Conservation (phyloP, 2,888 invertebrate species). For the Apamea crenata region DNA sequence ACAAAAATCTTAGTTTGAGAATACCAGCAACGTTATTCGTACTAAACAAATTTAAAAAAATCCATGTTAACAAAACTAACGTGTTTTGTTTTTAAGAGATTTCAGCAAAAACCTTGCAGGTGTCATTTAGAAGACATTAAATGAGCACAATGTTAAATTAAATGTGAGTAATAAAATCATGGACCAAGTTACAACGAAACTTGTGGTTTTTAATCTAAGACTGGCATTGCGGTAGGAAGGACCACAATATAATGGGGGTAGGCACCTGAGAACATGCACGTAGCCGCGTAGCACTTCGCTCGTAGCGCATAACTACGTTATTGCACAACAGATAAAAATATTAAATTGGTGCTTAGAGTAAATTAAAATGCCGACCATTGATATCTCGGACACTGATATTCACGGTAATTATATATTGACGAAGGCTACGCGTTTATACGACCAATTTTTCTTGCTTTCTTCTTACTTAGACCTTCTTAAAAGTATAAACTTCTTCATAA, state of each 20-base stretch:
- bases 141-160: not conserved
- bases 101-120: not conserved
- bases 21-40: too few relatives aligned
- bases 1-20: not conserved
- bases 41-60: not conserved
- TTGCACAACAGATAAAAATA: not conserved
- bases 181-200: constrained; percentile 38
- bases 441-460: not conserved
- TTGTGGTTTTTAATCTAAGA: constrained; percentile 33
- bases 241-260: not conserved
- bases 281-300: constrained; percentile 31
- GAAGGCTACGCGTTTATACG: too few relatives aligned
- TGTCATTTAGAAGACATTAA: constrained; percentile 1
- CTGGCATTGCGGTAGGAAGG: constrained; percentile 27
- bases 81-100: not conserved
- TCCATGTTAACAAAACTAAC: not conserved
- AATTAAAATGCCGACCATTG: not conserved
- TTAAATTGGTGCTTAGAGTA: not conserved
- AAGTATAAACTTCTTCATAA: not conserved
- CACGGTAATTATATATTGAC: not conserved
- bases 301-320: constrained; percentile 19
- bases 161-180: constrained; percentile 12
- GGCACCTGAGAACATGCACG: constrained; percentile 17
- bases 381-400: not conserved
- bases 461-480: not conserved